Base-by-base conservation (phyloP, 2,888 invertebrate species). In the Cosmia pyralina region DNA sequence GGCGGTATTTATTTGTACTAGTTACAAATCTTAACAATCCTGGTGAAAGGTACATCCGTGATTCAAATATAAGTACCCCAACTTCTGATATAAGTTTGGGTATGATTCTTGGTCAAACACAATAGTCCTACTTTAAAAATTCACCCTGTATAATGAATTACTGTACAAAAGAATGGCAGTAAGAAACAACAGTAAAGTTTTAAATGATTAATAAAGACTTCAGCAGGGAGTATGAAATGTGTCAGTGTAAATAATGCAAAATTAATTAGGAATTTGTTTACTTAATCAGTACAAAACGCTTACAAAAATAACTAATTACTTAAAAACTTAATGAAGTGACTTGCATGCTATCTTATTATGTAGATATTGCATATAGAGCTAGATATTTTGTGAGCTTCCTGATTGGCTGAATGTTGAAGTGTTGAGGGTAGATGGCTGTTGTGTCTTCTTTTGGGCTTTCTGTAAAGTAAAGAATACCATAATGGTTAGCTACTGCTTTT, bases 401-500 rank as follows among this genome's bases (percentile, higher is more conserved):
- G 96, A 93, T 70, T 95, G 96, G 79, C 92, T 94, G 88, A 93
- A 93, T n/a, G 93, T 90, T 2, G 95, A 94, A 8, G 85, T 92
- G 81, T 95, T 69, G 92, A 88, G 74, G 83, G 15, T n/a, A 13
- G 79, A 94, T 3, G 81, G 71, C 15, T 90, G 79, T 15, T 92
- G 88, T 4, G 86, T 82, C 15, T 88, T 87, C 83, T 93, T 94
- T 77, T 92, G 93, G 0, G 95, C 89, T 90, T 92, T 92, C 96
- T 96, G 94, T 50, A 95, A 94, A 65, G 10, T 38, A 34, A 69
- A 63, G 15, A 48, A 41, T 22, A 38, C 1, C 2, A 8, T 13
- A 41, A 62, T 19, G n/a, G 19, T 28, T 10, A 19, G 3, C 6
- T 44, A 15, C 19, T 41, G 17, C 7, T 11, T 52, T 22, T 53